phyloP scores from a whole-genome alignment of 2,113 vertebrate genomes.

The Nycticorax nycticorax region DNA sequence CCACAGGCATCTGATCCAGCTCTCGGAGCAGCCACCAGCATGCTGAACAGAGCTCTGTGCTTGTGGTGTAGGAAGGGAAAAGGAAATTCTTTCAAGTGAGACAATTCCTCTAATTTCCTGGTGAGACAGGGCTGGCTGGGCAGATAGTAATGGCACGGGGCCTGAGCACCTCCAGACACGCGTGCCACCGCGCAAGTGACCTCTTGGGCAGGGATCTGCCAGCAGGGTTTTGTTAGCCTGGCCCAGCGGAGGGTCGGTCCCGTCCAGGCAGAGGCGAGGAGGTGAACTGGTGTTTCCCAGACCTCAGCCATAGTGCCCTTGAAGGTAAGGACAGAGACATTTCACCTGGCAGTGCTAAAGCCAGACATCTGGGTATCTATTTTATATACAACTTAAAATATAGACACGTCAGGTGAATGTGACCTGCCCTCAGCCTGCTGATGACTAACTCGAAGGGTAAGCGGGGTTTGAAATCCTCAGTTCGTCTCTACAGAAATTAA shows the following conservation, averaged over 20 bases:
- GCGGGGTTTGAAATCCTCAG: neutral
- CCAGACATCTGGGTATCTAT: neutral
- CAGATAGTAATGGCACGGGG: too few species aligned
- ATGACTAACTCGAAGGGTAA: neutral
- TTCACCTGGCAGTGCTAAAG: neutral
- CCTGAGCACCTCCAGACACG: neutral
- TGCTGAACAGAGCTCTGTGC: neutral
- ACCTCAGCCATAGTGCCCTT: neutral
- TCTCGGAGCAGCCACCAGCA: neutral
- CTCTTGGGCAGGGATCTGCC: neutral
- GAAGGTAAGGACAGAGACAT: neutral
- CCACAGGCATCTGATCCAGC: neutral
- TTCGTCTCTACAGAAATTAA: neutral
- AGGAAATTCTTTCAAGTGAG: neutral
- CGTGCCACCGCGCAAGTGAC: fast-evolving
- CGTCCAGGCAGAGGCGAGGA: neutral
- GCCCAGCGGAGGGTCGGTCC: neutral
- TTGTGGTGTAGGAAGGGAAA: neutral
- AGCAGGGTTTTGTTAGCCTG: neutral
- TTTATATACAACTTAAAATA: neutral
- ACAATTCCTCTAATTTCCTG: neutral
- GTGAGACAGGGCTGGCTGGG: neutral
- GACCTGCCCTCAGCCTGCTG: neutral
- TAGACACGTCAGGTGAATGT: neutral
- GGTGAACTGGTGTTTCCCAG: neutral